Base-by-base conservation (phyloP, 1,140 invertebrate species). In the Idris sp. region DNA sequence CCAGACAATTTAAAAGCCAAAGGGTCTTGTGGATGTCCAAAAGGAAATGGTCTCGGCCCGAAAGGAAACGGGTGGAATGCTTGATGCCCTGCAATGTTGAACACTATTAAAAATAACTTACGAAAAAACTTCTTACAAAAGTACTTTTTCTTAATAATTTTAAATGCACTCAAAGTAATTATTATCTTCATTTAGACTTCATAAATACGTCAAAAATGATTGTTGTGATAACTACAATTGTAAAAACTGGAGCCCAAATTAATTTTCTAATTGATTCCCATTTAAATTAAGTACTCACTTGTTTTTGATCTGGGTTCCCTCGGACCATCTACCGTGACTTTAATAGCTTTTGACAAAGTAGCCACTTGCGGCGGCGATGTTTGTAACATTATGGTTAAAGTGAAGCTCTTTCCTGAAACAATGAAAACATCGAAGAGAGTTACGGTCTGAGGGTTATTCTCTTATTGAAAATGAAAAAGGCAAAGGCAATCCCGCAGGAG, bases 311-410 rank as follows among this genome's bases (percentile, higher is more conserved):
- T 88, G 9, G 96, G 96, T 88, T 98, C 96, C 77, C 96, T 84
- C 0, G 96, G 96, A 79, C 96, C 96, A 81, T 98, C 96, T 6
- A 98, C 96, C 4, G 96, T 98, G 1, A 98, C 95, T 90, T 98
- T 98, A 84, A 98, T 97, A 41, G 96, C 96, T 81, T 97, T 97
- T 33, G 87, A 91, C 84, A 97, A 97, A n/a, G 94, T 93, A 7
- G 95, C 93, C 5, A 97, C 90, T 90, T 97, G 94, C 44, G 92
- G 91, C 1, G 96, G 95, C 68, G 93, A 92, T 11, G 96, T 96
- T 53, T 75, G 73, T 22, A 75, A 58, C 85, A 96, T 96, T 84
- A 99, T 99, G 40, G 96, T 98, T 76, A 99, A 87, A 2, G 95
- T 95, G 87, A 99, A 99, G 80, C 96, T 98, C 89, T 99, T 99